A percentile compares a stretch with the other conserved stretches of the same genome.
Conservation (phyloP, 2,888 invertebrate species). For the Drosophila buzzatii region DNA sequence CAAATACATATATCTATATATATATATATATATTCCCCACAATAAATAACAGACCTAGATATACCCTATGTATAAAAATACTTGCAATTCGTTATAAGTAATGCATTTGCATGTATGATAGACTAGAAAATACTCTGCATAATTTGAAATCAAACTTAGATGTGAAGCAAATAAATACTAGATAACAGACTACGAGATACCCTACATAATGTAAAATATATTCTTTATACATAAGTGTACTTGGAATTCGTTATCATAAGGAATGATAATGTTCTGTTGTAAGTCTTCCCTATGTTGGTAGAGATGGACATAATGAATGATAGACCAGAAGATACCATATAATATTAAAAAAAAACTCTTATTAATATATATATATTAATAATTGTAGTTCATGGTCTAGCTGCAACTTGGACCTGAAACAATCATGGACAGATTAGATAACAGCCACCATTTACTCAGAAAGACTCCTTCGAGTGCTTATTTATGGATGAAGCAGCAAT, state of each 20-base stretch:
- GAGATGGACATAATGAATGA: not conserved
- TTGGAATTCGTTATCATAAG: no score
- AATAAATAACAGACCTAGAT: no score
- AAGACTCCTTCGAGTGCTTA: not conserved
- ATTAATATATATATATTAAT: not conserved
- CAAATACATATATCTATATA: no score
- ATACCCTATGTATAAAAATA: no score
- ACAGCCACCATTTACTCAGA: not conserved
- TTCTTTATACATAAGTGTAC: no score
- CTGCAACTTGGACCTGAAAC: no score
- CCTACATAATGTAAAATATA: no score
- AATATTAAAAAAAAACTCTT: not conserved
- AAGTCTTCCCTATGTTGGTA: not conserved
- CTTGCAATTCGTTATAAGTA: no score
- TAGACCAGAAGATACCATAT: not conserved
- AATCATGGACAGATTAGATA: not conserved
- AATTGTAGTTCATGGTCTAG: not conserved
- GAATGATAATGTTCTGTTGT: not conserved
- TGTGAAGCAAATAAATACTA: no score
- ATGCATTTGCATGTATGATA: not conserved
- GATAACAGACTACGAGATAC: no score
- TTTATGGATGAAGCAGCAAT: no score
- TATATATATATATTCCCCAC: no score
- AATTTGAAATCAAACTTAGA: not conserved
- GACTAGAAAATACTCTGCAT: not conserved